Percentiles rank a stretch among this genome's conserved stretches.
Evolutionary conservation across 2,113 vertebrate species (phyloP).

Genomic region (Falco punctatus): DNA sequence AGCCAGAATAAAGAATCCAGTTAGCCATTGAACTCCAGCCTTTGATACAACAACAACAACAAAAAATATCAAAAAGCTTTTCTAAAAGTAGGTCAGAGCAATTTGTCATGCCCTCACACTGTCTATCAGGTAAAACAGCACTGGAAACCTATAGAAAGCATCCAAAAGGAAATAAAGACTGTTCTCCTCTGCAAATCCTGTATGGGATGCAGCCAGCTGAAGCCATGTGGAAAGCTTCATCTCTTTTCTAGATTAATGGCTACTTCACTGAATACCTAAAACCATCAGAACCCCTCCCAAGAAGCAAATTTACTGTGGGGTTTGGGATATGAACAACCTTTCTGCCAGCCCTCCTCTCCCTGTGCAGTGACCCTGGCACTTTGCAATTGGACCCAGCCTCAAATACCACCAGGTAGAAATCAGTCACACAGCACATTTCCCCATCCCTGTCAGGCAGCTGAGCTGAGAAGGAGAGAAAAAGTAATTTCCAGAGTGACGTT

Average conservation of each 20-base stretch:
- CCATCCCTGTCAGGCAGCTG: background rate
- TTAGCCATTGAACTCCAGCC: background rate
- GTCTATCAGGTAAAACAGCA: background rate
- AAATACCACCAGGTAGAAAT: background rate
- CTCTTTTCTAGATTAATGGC: background rate
- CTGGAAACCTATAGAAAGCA: background rate
- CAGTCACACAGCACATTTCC: background rate
- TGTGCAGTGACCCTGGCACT: no score
- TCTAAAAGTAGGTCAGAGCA: background rate
- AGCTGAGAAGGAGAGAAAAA: background rate
- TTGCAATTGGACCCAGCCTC: background rate
- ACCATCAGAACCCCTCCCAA: background rate
- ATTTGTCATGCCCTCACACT: background rate
- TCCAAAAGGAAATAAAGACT: background rate
- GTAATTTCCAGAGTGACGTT: background rate
- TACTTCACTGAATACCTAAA: background rate
- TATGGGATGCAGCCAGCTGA: background rate
- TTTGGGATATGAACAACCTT: background rate
- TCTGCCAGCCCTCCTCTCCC: background rate
- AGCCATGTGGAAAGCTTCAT: background rate
- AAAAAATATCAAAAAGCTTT: background rate
- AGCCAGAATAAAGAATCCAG: background rate
- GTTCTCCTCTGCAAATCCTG: background rate
- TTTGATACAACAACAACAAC: background rate
- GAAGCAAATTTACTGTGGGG: background rate